Evolutionary conservation across 2,797 vertebrate species (phyloP).

Genomic region (Phoxinus dragarum): DNA sequence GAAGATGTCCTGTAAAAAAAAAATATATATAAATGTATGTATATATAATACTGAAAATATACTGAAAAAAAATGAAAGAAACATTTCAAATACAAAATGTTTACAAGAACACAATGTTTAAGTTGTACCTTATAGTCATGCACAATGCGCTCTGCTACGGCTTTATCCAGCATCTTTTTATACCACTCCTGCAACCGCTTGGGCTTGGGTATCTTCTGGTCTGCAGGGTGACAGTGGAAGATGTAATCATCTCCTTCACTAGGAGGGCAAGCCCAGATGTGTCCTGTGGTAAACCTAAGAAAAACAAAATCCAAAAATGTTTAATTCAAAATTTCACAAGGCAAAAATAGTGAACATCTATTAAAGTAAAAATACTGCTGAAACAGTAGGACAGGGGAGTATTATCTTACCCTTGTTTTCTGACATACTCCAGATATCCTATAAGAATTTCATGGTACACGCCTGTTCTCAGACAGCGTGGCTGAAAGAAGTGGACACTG

Average conservation of each 20-base stretch:
- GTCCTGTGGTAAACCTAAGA: slow-evolving; percentile 90
- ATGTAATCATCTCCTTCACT: slow-evolving; percentile 99
- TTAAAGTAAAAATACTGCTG: background rate
- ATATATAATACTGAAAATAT: too few species aligned
- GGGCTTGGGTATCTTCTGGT: slow-evolving; percentile 98
- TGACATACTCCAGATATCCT: slow-evolving; percentile 96
- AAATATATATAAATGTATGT: too few species aligned
- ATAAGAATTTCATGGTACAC: slow-evolving; percentile 98
- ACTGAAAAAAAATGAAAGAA: background rate
- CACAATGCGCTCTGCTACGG: slow-evolving; percentile 92
- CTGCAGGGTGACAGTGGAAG: slow-evolving; percentile 96
- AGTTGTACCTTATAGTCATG: slow-evolving; percentile 94
- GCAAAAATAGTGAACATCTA: background rate
- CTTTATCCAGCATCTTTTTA: slow-evolving; percentile 99
- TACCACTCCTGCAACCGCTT: slow-evolving; percentile 99
- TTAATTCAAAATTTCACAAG: background rate
- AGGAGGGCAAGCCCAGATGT: slow-evolving; percentile 98
- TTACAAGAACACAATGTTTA: background rate
- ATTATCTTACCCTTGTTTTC: slow-evolving; percentile 89
- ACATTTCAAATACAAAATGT: background rate
- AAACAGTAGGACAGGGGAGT: background rate
- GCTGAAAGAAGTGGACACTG: slow-evolving; percentile 97
- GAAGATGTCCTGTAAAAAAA: slow-evolving; percentile 88
- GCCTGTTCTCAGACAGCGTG: slow-evolving; percentile 90
- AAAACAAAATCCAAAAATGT: background rate